These are phyloP conservation scores for Ophioninae sp. DNA, from an alignment of 2,888 invertebrate species.

Conservation along the genomic window DNA sequence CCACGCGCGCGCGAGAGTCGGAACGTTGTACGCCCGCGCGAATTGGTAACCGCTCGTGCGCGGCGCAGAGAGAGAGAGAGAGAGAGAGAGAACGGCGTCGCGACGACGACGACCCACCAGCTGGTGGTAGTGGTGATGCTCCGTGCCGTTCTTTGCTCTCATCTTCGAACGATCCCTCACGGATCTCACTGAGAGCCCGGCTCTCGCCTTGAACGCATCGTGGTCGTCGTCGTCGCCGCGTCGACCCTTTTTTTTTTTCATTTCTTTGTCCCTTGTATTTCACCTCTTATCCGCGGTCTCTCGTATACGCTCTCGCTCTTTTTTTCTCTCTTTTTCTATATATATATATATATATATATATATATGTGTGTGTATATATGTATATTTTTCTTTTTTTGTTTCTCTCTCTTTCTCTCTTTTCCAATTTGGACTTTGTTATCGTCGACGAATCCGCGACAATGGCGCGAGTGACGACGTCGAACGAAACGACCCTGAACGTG, in stretches of 20 bases:
- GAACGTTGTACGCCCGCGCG: conserved; percentile 29
- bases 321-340: too few relatives aligned
- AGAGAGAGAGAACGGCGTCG: background rate
- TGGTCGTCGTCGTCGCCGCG: background rate
- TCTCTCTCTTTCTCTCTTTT: background rate
- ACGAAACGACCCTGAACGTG: conserved; percentile 6
- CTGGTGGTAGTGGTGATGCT: conserved; percentile 12
- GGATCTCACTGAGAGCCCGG: conserved; percentile 45
- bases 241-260: conserved; percentile 21
- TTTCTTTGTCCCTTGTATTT: background rate
- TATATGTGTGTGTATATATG: too few relatives aligned
- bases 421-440: background rate
- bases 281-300: background rate
- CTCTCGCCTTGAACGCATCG: conserved; percentile 47
- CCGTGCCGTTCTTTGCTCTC: background rate
- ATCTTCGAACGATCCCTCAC: background rate
- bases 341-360: too few relatives aligned
- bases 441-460: conserved; percentile 35
- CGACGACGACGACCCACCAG: background rate
- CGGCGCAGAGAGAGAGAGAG: background rate
- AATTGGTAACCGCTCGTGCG: conserved; percentile 5
- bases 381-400: conserved; percentile 6
- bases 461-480: conserved; percentile 26
- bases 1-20: too few relatives aligned
- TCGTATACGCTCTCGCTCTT: background rate